Evolutionary conservation across 2,113 vertebrate genomes (phyloP), one percentile per base, ranked within the genome.

Genomic region (Gallinago undulata): DNA sequence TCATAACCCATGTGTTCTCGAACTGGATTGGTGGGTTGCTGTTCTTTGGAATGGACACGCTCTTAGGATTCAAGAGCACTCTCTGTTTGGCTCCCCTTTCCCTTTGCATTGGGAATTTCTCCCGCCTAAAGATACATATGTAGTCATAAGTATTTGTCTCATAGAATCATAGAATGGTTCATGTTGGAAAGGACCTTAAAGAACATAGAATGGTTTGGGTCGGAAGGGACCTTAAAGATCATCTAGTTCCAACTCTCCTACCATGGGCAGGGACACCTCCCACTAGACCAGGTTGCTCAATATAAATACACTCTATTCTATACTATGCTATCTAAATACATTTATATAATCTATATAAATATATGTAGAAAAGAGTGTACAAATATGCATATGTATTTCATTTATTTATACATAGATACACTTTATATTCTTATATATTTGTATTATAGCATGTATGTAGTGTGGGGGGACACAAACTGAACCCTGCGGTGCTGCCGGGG

Each of bases 21-120:
- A n/a, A 10, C 24, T 48, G 33, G 31, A 22, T 9, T 69, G 37
- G 9, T 28, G 22, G 22, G 23, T 39, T 45, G 39, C 10, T 45
- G 1, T 11, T 28, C 19, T 70, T 43, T 51, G 55, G 35, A 21
- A 31, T 24, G 0, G 2, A 13, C 7, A 14, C 8, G 13, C 21
- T 22, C 5, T 7, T 7, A 3, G 33, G 35, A 35, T 4, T 8
- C 33, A 12, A 31, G 10, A 17, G 18, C 31, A 28, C 10, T 22
- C 11, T n/a, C 7, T n/a, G 28, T 5, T 21, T 41, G 19, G 7
- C 48, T 16, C 16, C 16, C 6, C 10, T 39, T 53, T 47, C 18
- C 21, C 43, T 41, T 70, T 57, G 18, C 16, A 11, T 7, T 73
- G 30, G 24, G 21, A 73, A 59, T 67, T 41, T 31, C 25, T 55